These are phyloP conservation scores for Drosophila mayaguana DNA, from an alignment of 2,888 invertebrate species.

Conservation along the genomic window DNA sequence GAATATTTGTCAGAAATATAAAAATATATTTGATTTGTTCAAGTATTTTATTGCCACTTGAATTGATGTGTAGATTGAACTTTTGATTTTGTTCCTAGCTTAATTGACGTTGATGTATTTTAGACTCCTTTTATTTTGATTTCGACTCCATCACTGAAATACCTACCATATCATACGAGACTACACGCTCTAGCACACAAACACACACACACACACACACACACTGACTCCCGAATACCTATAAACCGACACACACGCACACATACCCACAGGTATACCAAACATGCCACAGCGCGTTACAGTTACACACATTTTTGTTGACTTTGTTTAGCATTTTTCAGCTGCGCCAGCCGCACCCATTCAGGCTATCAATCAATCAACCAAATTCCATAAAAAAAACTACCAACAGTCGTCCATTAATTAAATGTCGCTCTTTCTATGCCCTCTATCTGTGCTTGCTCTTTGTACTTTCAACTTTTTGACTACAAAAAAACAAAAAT, in stretches of 20 bases:
- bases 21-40: conserved; percentile 46
- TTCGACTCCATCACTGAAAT: conserved; percentile 40
- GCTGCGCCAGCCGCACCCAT: conserved; percentile 68
- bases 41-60: conserved; percentile 63
- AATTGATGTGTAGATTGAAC: conserved; percentile 75
- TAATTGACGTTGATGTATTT: conserved; percentile 53
- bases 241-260: not conserved
- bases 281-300: conserved; percentile 41
- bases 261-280: conserved; percentile 3
- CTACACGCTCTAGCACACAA: conserved; percentile 25
- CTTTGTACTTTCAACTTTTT: conserved; percentile 66
- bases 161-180: conserved; percentile 39
- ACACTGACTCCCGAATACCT: conserved; percentile 1
- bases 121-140: conserved; percentile 38
- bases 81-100: conserved; percentile 57
- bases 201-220: conserved; percentile 19
- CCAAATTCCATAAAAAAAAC: conserved; percentile 44
- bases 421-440: conserved; percentile 68
- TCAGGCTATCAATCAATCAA: conserved; percentile 63
- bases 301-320: conserved; percentile 52
- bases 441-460: conserved; percentile 63
- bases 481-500: conserved; percentile 33
- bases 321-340: conserved; percentile 70
- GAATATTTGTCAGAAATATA: conserved; percentile 31
- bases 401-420: conserved; percentile 74